These are phyloP conservation scores for Nephila pilipes DNA, from an alignment of 1,140 invertebrate species.

Conservation along the genomic window DNA sequence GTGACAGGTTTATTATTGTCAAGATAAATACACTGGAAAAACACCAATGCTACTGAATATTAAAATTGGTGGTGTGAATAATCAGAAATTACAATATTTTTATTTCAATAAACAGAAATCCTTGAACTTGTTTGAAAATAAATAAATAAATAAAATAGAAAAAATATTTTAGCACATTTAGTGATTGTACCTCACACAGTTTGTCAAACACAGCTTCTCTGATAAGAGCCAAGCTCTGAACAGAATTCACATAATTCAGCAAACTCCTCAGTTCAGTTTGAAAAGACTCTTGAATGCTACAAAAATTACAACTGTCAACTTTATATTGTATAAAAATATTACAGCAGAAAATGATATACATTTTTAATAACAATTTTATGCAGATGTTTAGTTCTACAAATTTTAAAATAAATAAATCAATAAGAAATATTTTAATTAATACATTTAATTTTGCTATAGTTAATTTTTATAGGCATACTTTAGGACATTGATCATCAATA, in stretches of 20 bases:
- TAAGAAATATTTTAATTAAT: neutral
- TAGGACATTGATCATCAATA: too few species aligned
- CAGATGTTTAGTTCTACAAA: neutral
- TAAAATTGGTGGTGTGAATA: too few species aligned
- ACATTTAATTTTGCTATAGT: too few species aligned
- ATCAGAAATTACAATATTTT: too few species aligned
- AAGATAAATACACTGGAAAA: too few species aligned
- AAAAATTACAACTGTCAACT: neutral
- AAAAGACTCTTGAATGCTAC: neutral
- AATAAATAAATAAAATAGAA: too few species aligned
- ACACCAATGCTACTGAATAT: too few species aligned
- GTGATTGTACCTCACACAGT: constrained; percentile 51
- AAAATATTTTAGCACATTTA: too few species aligned
- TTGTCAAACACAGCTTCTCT: constrained; percentile 61
- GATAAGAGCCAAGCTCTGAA: constrained; percentile 56
- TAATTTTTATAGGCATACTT: neutral
- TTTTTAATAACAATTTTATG: neutral
- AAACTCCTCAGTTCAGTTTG: constrained; percentile 43
- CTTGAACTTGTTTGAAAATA: neutral
- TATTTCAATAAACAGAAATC: too few species aligned
- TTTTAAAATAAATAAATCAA: neutral
- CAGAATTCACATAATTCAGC: constrained; percentile 59
- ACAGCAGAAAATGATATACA: neutral
- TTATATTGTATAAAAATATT: neutral
- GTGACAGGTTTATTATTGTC: too few species aligned